A percentile compares a stretch with the other conserved stretches of the same genome.
These are phyloP conservation scores for Coptodon bakossiorum DNA, from an alignment of 2,113 vertebrate species.

Conservation along the genomic window DNA sequence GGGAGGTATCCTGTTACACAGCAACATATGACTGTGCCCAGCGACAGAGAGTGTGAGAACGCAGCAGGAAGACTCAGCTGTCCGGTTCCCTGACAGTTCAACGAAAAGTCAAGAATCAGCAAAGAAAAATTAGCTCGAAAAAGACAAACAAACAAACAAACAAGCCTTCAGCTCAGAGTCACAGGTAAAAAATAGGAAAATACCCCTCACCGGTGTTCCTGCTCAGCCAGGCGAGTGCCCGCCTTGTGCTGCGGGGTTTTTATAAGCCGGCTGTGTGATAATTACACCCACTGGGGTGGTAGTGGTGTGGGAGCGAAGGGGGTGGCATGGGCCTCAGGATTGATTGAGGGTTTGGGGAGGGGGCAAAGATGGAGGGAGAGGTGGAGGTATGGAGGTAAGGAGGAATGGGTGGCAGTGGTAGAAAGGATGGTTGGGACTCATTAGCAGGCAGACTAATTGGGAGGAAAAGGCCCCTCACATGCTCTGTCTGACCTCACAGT, in stretches of 20 bases:
- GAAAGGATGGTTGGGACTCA: constrained; percentile 60
- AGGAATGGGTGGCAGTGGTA: constrained; percentile 30
- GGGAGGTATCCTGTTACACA: constrained; percentile 41
- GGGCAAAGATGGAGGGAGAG: neutral
- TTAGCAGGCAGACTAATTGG: constrained; percentile 74
- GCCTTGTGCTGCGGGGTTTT: constrained; percentile 35
- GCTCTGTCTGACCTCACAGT: constrained; percentile 69
- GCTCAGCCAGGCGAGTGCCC: neutral
- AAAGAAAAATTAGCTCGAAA: neutral
- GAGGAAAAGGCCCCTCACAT: constrained; percentile 70
- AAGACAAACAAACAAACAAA: neutral
- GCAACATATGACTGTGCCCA: constrained; percentile 33
- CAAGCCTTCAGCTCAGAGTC: neutral
- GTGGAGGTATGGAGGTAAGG: constrained; percentile 22
- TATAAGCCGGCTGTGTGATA: constrained; percentile 54
- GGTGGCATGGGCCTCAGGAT: constrained; percentile 33
- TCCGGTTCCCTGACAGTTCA: neutral
- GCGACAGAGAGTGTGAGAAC: constrained; percentile 45
- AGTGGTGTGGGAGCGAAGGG: constrained; percentile 12
- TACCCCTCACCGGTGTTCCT: neutral
- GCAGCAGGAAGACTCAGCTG: constrained; percentile 23
- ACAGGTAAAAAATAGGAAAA: neutral
- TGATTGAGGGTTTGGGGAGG: neutral
- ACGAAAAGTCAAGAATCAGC: neutral
- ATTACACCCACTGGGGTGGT: constrained; percentile 57